These are phyloP conservation scores for Dysdera silvatica DNA, from an alignment of 1,140 invertebrate genomes.

Conservation along the genomic window DNA sequence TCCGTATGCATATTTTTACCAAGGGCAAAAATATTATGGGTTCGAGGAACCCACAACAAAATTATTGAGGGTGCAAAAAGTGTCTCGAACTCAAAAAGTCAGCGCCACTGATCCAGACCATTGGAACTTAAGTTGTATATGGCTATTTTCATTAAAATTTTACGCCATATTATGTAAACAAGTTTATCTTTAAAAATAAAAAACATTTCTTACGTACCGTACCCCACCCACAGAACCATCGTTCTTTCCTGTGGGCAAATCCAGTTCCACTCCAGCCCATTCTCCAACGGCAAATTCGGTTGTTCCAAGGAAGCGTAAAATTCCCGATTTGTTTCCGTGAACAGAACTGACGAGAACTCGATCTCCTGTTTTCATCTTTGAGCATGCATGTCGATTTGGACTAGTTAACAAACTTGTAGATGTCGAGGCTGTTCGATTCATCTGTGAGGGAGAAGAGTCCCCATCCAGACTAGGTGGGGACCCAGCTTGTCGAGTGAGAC, in stretches of 20 bases:
- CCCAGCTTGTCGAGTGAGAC: constrained; percentile 3
- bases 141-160: too few relatives aligned
- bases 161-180: too few relatives aligned
- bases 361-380: constrained; percentile 69
- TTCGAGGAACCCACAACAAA: too few relatives aligned
- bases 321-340: constrained; percentile 79
- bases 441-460: neutral
- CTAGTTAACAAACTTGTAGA: constrained; percentile 1
- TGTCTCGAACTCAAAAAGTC: too few relatives aligned
- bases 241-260: constrained; percentile 89
- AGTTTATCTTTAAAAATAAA: neutral
- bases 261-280: constrained; percentile 91
- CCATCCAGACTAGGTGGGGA: neutral
- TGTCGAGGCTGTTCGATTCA: neutral
- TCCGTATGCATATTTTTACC: too few relatives aligned
- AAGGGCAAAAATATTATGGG: too few relatives aligned
- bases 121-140: too few relatives aligned
- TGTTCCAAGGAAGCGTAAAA: constrained; percentile 69
- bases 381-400: constrained; percentile 1
- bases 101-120: neutral
- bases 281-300: constrained; percentile 84
- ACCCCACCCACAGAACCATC: constrained; percentile 81
- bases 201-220: constrained; percentile 80
- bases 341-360: constrained; percentile 81
- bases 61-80: too few relatives aligned